A percentile compares a stretch with the other conserved stretches of the same genome.
phyloP scores from a whole-genome alignment of 1,140 invertebrate species.

The Ooceraea biroi region DNA sequence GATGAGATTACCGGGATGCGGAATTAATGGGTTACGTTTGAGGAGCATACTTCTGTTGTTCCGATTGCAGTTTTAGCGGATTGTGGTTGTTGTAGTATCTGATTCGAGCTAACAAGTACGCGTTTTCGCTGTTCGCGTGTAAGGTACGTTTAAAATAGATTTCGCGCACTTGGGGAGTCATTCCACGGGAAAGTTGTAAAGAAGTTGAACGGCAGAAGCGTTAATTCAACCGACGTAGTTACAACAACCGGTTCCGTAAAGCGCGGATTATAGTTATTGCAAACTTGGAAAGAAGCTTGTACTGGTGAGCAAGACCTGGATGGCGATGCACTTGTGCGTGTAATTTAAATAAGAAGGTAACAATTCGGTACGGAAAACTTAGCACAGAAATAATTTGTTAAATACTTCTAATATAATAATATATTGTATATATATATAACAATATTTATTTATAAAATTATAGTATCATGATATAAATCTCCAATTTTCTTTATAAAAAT shows the following conservation, averaged over 20 bases:
- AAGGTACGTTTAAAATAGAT: slow-evolving; percentile 3
- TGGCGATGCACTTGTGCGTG: background rate
- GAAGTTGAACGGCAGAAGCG: slow-evolving; percentile 14
- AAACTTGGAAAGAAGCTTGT: slow-evolving; percentile 9
- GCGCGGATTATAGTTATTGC: slow-evolving; percentile 1
- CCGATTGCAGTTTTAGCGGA: background rate
- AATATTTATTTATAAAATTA: no score
- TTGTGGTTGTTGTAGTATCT: background rate
- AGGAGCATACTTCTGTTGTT: slow-evolving; percentile 16
- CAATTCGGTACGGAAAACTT: background rate
- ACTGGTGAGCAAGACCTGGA: background rate
- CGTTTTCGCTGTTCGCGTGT: background rate
- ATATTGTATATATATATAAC: no score
- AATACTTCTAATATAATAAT: no score
- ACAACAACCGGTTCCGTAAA: slow-evolving; percentile 40
- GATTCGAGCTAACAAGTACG: background rate
- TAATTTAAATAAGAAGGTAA: background rate
- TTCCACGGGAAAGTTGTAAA: slow-evolving; percentile 6
- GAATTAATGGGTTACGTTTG: background rate
- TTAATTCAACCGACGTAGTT: slow-evolving; percentile 27
- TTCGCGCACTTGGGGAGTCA: background rate
- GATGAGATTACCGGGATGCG: slow-evolving; percentile 1
- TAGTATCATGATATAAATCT: no score
- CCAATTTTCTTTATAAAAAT: no score
- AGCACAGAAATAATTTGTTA: background rate